phyloP scores from a whole-genome alignment of 2,888 invertebrate species.

The Napeogenes sylphis region DNA sequence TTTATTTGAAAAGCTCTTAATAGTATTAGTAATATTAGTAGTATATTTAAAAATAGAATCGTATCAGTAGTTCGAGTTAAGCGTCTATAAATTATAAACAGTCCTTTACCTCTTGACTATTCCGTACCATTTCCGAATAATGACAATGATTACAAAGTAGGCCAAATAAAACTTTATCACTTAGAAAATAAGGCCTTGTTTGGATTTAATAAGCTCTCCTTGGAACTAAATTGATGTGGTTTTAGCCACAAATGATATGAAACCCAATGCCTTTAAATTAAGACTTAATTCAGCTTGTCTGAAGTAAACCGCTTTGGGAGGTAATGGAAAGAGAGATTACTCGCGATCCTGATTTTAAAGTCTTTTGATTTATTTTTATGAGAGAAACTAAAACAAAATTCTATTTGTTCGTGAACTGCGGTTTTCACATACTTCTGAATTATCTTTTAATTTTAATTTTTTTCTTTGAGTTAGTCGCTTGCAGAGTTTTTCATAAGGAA shows the following conservation, averaged over 20 bases:
- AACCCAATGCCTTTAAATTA: constrained; percentile 39
- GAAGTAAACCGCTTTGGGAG: constrained; percentile 23
- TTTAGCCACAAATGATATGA: constrained; percentile 34
- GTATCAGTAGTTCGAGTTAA: not conserved
- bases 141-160: constrained; percentile 33
- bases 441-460: constrained; percentile 17
- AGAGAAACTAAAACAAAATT: constrained; percentile 48
- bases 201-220: constrained; percentile 39
- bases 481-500: not conserved
- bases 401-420: constrained; percentile 40
- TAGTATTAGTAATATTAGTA: not conserved
- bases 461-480: constrained; percentile 9
- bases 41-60: not conserved
- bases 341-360: constrained; percentile 56
- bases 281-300: constrained; percentile 42
- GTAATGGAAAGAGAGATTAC: constrained; percentile 54
- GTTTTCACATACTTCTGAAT: constrained; percentile 27
- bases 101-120: constrained; percentile 2
- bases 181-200: constrained; percentile 45
- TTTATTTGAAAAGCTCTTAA: no score
- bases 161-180: constrained; percentile 42
- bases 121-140: constrained; percentile 19
- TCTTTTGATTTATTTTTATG: constrained; percentile 63
- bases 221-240: constrained; percentile 34
- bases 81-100: not conserved